phyloP scores from a whole-genome alignment of 1,140 invertebrate species.

The Pollicipes pollicipes region DNA sequence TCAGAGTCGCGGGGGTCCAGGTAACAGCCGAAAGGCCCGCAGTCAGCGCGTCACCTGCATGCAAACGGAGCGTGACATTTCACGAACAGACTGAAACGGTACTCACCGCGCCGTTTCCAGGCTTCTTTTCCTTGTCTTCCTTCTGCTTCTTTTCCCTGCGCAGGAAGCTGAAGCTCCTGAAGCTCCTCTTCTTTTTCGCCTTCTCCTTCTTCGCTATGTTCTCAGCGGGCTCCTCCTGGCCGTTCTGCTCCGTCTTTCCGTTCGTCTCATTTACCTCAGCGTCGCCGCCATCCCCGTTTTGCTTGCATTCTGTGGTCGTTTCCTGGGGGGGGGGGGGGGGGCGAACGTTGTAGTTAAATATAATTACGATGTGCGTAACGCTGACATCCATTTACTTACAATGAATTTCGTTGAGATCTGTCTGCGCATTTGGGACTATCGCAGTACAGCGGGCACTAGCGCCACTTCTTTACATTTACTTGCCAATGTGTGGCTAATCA shows the following conservation, averaged over 20 bases:
- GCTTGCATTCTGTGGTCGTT: neutral
- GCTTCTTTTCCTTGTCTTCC: conserved; percentile 17
- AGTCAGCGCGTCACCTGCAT: too few relatives aligned
- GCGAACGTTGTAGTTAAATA: too few relatives aligned
- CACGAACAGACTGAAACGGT: neutral
- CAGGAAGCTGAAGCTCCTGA: conserved; percentile 22
- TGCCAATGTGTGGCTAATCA: too few relatives aligned
- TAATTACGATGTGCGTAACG: too few relatives aligned
- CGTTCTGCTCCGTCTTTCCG: neutral
- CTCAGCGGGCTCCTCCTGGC: neutral
- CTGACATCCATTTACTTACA: too few relatives aligned
- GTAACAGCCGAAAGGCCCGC: too few relatives aligned
- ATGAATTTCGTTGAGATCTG: too few relatives aligned
- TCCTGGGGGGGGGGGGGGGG: too few relatives aligned
- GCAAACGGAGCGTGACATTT: neutral
- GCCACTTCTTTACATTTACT: too few relatives aligned
- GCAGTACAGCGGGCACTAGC: too few relatives aligned
- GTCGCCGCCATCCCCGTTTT: neutral
- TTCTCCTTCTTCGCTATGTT: conserved; percentile 17
- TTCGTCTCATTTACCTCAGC: neutral
- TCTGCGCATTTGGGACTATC: too few relatives aligned
- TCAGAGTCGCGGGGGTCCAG: too few relatives aligned
- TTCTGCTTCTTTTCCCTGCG: conserved; percentile 22
- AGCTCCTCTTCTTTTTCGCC: conserved; percentile 21
- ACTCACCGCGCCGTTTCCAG: conserved; percentile 20